Percentiles rank a stretch among this genome's conserved stretches.
These are phyloP conservation scores for Pseudochromis fuscus DNA, from an alignment of 2,797 vertebrate genomes.

Conservation along the genomic window DNA sequence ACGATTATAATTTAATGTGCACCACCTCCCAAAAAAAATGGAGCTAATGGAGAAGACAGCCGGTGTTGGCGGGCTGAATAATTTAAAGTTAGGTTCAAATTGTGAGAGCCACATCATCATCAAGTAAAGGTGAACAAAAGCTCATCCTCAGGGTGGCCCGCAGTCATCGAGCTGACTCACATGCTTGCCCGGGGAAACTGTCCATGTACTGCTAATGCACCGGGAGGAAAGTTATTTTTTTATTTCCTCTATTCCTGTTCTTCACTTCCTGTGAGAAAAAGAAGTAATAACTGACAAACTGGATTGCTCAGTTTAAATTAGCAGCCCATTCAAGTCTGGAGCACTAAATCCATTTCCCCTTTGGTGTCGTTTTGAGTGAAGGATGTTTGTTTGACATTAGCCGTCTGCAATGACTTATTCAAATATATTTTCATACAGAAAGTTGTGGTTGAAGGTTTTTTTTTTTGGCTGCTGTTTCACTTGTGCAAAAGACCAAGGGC, in stretches of 20 bases:
- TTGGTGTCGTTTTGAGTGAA: conserved; percentile 32
- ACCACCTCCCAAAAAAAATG: background rate
- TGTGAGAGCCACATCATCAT: conserved; percentile 35
- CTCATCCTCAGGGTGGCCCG: conserved; percentile 38
- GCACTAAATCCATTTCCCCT: conserved; percentile 28
- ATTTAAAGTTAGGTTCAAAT: conserved; percentile 55
- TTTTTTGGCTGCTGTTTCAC: background rate
- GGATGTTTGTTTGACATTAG: conserved; percentile 32
- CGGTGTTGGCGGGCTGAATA: conserved; percentile 54
- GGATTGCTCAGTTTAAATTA: conserved; percentile 20
- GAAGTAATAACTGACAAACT: conserved; percentile 20
- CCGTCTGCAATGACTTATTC: conserved; percentile 33
- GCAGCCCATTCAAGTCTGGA: conserved; percentile 1
- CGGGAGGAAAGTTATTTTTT: conserved; percentile 14
- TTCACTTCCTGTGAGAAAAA: conserved; percentile 10
- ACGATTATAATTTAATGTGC: conserved; percentile 11
- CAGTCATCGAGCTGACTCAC: conserved; percentile 39
- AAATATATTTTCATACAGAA: conserved; percentile 67
- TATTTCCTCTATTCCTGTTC: conserved; percentile 27
- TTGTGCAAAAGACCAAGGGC: conserved; percentile 51
- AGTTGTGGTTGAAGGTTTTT: conserved; percentile 25
- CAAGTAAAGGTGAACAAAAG: conserved; percentile 59
- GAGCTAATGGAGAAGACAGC: conserved; percentile 22
- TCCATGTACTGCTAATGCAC: conserved; percentile 13
- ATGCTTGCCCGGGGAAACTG: conserved; percentile 38